These are phyloP conservation scores for Drosophila pruinosa DNA, from an alignment of 1,140 invertebrate genomes.

Conservation along the genomic window DNA sequence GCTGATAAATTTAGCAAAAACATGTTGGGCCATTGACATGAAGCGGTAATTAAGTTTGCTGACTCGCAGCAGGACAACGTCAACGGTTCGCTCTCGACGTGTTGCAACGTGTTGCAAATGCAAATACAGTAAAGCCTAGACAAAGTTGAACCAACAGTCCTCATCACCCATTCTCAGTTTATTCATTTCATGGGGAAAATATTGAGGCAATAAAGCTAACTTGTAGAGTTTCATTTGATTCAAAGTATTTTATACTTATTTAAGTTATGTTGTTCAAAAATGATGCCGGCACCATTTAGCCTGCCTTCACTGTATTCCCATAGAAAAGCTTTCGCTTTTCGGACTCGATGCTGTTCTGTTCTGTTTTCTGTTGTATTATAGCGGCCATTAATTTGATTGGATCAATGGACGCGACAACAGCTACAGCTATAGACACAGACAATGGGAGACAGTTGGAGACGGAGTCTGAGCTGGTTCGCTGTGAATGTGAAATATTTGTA, in stretches of 20 bases:
- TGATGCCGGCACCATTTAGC: neutral
- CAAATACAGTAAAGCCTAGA: conserved; percentile 14
- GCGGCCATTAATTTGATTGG: conserved; percentile 74
- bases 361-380: conserved; percentile 58
- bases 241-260: too few relatives aligned
- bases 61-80: conserved; percentile 37
- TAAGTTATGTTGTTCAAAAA: too few relatives aligned
- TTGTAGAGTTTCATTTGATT: too few relatives aligned
- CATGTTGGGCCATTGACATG: conserved; percentile 81
- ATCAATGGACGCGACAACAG: conserved; percentile 72
- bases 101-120: conserved; percentile 6
- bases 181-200: too few relatives aligned
- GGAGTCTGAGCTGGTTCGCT: neutral
- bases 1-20: conserved; percentile 82
- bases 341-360: conserved; percentile 15
- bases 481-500: conserved; percentile 80
- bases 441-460: conserved; percentile 29
- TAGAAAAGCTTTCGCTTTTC: conserved; percentile 60
- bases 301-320: conserved; percentile 43
- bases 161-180: too few relatives aligned
- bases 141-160: neutral
- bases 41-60: conserved; percentile 82
- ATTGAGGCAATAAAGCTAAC: too few relatives aligned
- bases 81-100: neutral
- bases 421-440: conserved; percentile 16